These are phyloP conservation scores for Cyprinodon diabolis DNA, from an alignment of 2,797 vertebrate genomes.

Conservation along the genomic window DNA sequence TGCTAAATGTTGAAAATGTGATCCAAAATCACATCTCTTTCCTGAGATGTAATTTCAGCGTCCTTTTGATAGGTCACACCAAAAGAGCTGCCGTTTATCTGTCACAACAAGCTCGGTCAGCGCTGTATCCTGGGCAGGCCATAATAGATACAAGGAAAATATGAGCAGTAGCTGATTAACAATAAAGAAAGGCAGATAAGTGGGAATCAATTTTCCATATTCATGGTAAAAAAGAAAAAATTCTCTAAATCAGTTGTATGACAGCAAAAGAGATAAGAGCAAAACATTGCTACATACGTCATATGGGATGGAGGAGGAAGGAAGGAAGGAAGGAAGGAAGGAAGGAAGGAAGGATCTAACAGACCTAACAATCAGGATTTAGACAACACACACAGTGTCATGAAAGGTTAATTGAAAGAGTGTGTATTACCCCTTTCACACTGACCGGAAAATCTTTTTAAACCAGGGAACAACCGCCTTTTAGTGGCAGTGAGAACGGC, in stretches of 20 bases:
- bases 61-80: constrained; percentile 65
- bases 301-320: background rate
- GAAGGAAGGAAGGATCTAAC: background rate
- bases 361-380: too few relatives aligned
- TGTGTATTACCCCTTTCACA: too few relatives aligned
- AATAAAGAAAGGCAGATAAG: constrained; percentile 29
- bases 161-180: constrained; percentile 46
- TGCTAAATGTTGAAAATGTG: constrained; percentile 60
- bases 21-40: constrained; percentile 59
- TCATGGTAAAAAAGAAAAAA: constrained; percentile 14
- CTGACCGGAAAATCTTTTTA: too few relatives aligned
- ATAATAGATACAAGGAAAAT: constrained; percentile 39
- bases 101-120: constrained; percentile 35
- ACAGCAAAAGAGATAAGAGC: background rate
- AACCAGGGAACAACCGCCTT: too few relatives aligned
- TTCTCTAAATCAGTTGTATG: constrained; percentile 23
- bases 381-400: too few relatives aligned
- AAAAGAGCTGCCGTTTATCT: constrained; percentile 47
- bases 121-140: constrained; percentile 26
- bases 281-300: too few relatives aligned
- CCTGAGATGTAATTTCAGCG: constrained; percentile 64
- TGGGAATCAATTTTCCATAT: constrained; percentile 35
- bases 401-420: background rate
- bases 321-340: background rate
- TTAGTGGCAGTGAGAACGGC: too few relatives aligned